Evolutionary conservation across 2,888 invertebrate genomes (phyloP), one percentile per base, ranked within the genome.

Genomic region (Parnassius glacialis): DNA sequence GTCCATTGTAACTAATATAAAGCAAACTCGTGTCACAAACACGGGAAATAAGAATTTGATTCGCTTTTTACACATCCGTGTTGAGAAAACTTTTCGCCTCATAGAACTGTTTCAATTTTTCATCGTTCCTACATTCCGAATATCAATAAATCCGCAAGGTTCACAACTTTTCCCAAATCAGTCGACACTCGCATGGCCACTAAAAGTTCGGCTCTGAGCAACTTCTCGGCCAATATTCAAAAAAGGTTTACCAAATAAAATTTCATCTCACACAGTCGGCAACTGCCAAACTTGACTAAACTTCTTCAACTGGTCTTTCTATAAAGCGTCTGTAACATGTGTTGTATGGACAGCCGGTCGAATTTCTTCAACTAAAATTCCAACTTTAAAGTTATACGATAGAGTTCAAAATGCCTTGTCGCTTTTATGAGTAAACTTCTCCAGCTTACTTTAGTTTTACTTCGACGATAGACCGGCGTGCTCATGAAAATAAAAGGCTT

Each of bases 291-390:
- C 78, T 84, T 84, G 59, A 51, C 61, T 64, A 58, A 76, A 83
- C 76, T 83, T 79, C 79, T 74, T 78, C 76, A 77, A 70, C 68
- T 60, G 67, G 62, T 79, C 82, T 79, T 63, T 62, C 68, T 67
- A 69, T 70, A 67, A 83, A 87, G 80, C 80, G 81, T 75, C 79
- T 74, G 85, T 75, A 87, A 87, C 87, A 88, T 85, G 85, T 88
- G 87, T 85, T 86, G 84, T 86, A 83, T 85, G 83, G 79, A 82
- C 81, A 81, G 75, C 70, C 68, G 55, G 64, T 64, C 78, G 71
- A 81, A 78, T 69, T 75, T 75, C 59, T 13, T 61, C 61, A 51
- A 58, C 54, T 45, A 55, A 52, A 34, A 73, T 75, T 77, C 78
- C 78, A 80, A 66, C 69, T 65, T 69, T 81, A 75, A 65, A 0